Conservation (phyloP, 1,140 invertebrate genomes). For the Megalopta genalis region DNA sequence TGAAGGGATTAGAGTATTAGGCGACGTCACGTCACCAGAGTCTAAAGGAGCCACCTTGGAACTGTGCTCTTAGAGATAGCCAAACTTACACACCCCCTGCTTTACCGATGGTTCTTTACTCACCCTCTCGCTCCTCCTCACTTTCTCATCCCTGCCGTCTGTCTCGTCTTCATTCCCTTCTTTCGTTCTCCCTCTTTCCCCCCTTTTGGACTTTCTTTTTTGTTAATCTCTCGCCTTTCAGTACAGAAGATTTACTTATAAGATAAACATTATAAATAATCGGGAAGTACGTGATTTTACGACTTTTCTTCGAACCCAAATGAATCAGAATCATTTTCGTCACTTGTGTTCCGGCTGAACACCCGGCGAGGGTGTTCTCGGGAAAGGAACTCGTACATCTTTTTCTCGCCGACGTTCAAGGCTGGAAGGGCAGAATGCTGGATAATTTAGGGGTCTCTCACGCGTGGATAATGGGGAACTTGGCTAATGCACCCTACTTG, state of each 20-base stretch:
- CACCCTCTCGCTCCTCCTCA: not conserved
- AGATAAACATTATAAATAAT: too few relatives aligned
- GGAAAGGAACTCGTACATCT: conserved; percentile 73
- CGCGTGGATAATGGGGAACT: conserved; percentile 78
- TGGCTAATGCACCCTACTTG: conserved; percentile 78
- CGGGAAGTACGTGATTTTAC: not conserved
- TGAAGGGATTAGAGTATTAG: conserved; percentile 79
- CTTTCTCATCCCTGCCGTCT: conserved; percentile 14
- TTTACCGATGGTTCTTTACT: conserved; percentile 52
- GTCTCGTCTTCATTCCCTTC: not conserved
- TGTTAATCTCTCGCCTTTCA: too few relatives aligned
- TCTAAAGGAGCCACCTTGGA: conserved; percentile 79
- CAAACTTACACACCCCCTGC: conserved; percentile 73
- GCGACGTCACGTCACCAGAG: conserved; percentile 79
- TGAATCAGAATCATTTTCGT: conserved; percentile 46
- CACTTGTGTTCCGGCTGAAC: conserved; percentile 24
- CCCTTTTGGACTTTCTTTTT: too few relatives aligned
- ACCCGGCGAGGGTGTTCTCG: conserved; percentile 48
- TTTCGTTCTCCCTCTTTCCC: not conserved
- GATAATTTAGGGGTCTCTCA: conserved; percentile 79
- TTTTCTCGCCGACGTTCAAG: conserved; percentile 74
- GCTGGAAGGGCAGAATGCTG: conserved; percentile 67
- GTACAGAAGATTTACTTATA: too few relatives aligned
- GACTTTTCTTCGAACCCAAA: not conserved
- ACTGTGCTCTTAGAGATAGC: conserved; percentile 77